These are phyloP conservation scores for Muscicapa striata DNA, from an alignment of 2,797 vertebrate species.

Conservation along the genomic window DNA sequence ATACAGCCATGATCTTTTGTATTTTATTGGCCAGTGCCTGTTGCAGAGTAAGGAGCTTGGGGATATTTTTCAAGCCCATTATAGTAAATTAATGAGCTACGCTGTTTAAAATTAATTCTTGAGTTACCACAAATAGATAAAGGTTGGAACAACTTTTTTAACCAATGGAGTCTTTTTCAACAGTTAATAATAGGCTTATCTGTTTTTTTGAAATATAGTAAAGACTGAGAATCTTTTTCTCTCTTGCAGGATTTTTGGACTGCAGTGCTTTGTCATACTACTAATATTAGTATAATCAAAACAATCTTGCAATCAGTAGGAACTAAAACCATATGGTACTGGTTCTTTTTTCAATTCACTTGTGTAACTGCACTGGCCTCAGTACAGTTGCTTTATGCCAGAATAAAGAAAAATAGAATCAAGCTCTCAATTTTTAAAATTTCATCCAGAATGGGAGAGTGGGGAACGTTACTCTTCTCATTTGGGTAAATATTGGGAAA, in stretches of 20 bases:
- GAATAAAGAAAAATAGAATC: background rate
- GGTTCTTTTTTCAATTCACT: background rate
- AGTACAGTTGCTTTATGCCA: background rate
- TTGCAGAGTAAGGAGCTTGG: background rate
- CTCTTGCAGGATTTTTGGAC: background rate
- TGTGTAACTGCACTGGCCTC: background rate
- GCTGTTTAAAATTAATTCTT: constrained; percentile 10
- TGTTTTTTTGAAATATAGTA: constrained; percentile 5
- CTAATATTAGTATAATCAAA: constrained; percentile 15
- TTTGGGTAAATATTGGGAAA: background rate
- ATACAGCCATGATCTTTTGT: background rate
- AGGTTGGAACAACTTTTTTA: background rate
- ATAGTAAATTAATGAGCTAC: background rate
- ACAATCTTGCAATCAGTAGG: background rate
- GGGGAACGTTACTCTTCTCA: background rate
- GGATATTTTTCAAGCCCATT: background rate
- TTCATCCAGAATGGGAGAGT: background rate
- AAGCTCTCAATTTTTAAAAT: background rate
- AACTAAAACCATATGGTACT: background rate
- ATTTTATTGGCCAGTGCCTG: background rate
- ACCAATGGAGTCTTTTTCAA: background rate
- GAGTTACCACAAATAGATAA: background rate
- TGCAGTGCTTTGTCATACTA: background rate
- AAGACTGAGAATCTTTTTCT: background rate
- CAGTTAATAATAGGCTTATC: background rate